Conservation (phyloP, 2,113 vertebrate genomes). For the Heteronetta atricapilla region DNA sequence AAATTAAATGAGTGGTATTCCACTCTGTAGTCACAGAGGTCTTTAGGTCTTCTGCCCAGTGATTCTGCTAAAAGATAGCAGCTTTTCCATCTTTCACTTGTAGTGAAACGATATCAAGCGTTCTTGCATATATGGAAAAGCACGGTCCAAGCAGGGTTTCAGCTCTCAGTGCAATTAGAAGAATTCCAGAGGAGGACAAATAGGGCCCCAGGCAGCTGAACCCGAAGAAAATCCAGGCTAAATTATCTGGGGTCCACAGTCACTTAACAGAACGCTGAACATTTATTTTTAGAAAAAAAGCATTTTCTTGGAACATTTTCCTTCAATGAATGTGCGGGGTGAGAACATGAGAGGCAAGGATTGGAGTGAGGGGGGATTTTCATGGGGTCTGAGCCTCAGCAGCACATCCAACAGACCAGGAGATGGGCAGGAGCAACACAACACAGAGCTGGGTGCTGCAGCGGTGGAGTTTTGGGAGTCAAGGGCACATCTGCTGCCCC, state of each 20-base stretch:
- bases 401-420: background rate
- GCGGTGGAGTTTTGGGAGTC: background rate
- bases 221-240: background rate
- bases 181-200: conserved; percentile 9
- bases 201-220: background rate
- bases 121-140: background rate
- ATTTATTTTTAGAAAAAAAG: conserved; percentile 5
- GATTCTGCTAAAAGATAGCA: background rate
- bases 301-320: background rate
- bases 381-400: too few species aligned
- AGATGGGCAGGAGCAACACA: background rate
- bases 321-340: background rate
- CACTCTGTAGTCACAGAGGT: background rate
- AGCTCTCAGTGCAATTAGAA: background rate
- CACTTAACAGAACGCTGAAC: background rate
- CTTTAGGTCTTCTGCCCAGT: background rate
- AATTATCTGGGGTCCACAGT: background rate
- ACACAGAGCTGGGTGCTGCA: background rate
- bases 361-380: background rate
- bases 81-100: background rate
- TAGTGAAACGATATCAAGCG: background rate
- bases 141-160: background rate
- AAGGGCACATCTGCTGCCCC: background rate
- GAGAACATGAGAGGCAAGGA: background rate
- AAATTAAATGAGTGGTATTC: conserved; percentile 29